A percentile compares a stretch with the other conserved stretches of the same genome.
phyloP scores from a whole-genome alignment of 2,888 invertebrate genomes.

The Beris morrisii region DNA sequence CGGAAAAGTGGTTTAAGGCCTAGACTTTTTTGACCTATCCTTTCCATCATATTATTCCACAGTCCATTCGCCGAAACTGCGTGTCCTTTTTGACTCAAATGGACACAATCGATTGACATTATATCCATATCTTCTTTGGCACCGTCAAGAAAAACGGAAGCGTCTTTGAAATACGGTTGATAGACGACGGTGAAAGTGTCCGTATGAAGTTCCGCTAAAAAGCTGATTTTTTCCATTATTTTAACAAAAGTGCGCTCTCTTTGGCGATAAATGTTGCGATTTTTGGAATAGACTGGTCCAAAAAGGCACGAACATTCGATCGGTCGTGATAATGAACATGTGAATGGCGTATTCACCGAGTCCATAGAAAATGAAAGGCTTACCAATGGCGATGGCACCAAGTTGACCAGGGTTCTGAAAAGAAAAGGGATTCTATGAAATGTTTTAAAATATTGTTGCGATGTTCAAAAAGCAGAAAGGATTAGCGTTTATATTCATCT shows the following conservation, averaged over 20 bases:
- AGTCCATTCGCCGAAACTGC: constrained; percentile 54
- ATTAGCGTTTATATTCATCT: too few relatives aligned
- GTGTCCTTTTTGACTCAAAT: constrained; percentile 43
- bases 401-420: constrained; percentile 41
- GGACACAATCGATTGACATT: constrained; percentile 42
- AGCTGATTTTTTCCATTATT: constrained; percentile 42
- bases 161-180: constrained; percentile 54
- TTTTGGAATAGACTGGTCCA: constrained; percentile 40
- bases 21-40: constrained; percentile 55
- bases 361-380: constrained; percentile 41
- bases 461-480: too few relatives aligned
- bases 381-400: constrained; percentile 42
- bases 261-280: constrained; percentile 36
- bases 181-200: constrained; percentile 62
- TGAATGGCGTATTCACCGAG: constrained; percentile 36
- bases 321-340: constrained; percentile 39
- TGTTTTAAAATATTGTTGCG: too few relatives aligned
- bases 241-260: constrained; percentile 40
- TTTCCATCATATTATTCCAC: constrained; percentile 62
- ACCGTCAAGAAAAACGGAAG: constrained; percentile 34
- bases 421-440: background rate
- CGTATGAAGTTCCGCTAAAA: constrained; percentile 32
- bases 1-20: constrained; percentile 49
- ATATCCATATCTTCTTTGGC: constrained; percentile 38
- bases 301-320: constrained; percentile 41